Evolutionary conservation across 2,113 vertebrate species (phyloP).

Genomic region (Prunella fulvescens): DNA sequence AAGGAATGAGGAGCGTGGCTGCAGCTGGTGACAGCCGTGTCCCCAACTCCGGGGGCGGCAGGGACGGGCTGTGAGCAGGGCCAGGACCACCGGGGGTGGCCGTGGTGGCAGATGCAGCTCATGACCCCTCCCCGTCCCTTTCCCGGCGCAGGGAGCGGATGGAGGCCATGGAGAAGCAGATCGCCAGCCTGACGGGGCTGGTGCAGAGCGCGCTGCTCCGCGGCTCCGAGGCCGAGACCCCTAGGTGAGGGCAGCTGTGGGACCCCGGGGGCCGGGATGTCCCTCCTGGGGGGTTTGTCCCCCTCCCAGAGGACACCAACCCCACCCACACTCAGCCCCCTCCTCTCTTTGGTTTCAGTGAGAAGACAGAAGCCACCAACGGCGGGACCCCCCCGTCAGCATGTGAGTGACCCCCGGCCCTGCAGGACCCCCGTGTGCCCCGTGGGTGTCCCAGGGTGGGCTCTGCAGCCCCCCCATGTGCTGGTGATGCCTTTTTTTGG

Average conservation of each 20-base stretch:
- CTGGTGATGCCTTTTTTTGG: not conserved
- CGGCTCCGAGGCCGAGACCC: conserved; percentile 88
- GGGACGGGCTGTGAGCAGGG: not conserved
- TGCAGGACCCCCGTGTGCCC: not conserved
- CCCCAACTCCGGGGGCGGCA: not conserved
- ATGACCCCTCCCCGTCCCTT: accelerated
- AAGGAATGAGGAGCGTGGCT: not conserved
- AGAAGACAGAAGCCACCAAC: conserved; percentile 92
- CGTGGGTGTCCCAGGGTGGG: accelerated
- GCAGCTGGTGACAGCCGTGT: not conserved
- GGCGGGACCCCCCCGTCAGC: conserved; percentile 81
- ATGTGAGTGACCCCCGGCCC: conserved; percentile 57
- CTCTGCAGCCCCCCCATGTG: not conserved
- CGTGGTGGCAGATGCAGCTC: accelerated
- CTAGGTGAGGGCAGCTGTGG: conserved; percentile 73
- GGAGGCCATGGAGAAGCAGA: conserved; percentile 99
- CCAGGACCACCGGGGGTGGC: not conserved
- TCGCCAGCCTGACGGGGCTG: conserved; percentile 94
- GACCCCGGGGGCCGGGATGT: not conserved
- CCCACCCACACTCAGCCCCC: not conserved
- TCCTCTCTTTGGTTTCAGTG: conserved; percentile 71
- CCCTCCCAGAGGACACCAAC: accelerated
- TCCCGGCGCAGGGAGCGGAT: conserved; percentile 81
- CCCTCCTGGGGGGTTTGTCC: not conserved
- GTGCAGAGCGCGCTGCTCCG: conserved; percentile 95